Evolutionary conservation across 2,797 vertebrate species (phyloP), one percentile per base, ranked within the genome.

Genomic region (Tokudaia tokunoshimensis): DNA sequence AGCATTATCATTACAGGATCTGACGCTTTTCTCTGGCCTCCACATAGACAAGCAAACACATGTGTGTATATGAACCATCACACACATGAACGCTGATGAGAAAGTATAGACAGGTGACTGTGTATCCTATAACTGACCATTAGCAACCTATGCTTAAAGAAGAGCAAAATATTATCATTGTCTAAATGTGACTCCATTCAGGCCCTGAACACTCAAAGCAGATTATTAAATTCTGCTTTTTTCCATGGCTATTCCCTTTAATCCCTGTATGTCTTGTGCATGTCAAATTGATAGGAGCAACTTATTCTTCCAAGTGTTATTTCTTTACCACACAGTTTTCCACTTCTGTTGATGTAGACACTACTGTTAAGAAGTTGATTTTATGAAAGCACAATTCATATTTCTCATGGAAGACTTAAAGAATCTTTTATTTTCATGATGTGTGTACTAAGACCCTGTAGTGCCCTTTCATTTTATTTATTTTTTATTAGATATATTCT

Each of bases 351-450:
- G 41, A 24, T 81, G 17, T 76, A 0, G 10, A 50, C 10, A 50
- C 22, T 47, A 81, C 2, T 29, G 6, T 52, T 9, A 79, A 22
- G 6, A 84, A 44, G 0, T 89, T 41, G 52, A 20, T 41, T 74
- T 91, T 91, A 76, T 17, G 78, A 87, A 96, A 95, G 44, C 26
- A 7, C 13, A 80, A 80, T 63, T 92, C 47, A 91, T 20, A 91
- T 92, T 89, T 47, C 8, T 78, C 70, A 12, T n/a, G 82, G 15
- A 85, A 47, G 20, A 4, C 79, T 92, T 52, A 47, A 15, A 55
- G 50, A 75, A 8, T 93, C 31, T 91, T 26, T 85, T 50, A 47
- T n/a, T 3, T 87, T 85, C 22, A 70, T 2, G 34, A 4, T 89
- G 47, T 78, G 72, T 74, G 0, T 6, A 29, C 13, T 90, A 55